Evolutionary conservation across 2,113 vertebrate genomes (phyloP).

Genomic region (Oncorhynchus kisutch): DNA sequence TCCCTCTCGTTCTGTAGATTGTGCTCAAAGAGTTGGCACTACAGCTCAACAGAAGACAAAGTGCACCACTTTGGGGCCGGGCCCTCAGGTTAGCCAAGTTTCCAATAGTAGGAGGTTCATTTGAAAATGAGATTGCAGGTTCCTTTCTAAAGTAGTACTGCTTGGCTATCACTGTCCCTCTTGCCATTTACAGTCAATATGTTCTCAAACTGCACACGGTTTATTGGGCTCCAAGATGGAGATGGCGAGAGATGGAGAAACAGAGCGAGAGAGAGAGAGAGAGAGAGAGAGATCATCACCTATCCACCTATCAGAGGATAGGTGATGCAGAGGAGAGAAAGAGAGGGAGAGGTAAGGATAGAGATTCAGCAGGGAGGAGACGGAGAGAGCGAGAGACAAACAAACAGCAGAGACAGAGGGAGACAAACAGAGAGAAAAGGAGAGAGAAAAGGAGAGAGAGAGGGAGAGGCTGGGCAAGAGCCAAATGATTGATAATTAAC

Average conservation of each 20-base stretch:
- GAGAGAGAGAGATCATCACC: neutral
- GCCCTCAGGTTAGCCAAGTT: conserved; percentile 1
- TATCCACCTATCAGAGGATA: neutral
- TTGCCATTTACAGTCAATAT: neutral
- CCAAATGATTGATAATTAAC: conserved; percentile 77
- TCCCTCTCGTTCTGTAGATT: neutral
- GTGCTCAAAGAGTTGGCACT: conserved; percentile 7
- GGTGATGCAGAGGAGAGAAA: neutral
- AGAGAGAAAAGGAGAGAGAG: conserved; percentile 22
- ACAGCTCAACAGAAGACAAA: neutral
- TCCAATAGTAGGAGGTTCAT: neutral
- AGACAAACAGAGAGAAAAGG: neutral
- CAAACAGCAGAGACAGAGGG: neutral
- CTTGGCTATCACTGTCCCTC: neutral
- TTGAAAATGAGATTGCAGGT: neutral
- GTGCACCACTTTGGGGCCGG: neutral
- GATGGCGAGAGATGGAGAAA: neutral
- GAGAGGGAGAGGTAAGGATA: neutral
- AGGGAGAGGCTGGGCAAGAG: conserved; percentile 60
- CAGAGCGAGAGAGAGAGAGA: neutral
- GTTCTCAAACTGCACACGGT: neutral
- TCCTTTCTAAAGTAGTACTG: neutral
- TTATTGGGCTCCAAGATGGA: too few relatives aligned
- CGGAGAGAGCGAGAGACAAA: neutral
- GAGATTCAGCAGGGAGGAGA: neutral